Evolutionary conservation across 2,113 vertebrate genomes (phyloP).

Genomic region (Pleuronectes platessa): DNA sequence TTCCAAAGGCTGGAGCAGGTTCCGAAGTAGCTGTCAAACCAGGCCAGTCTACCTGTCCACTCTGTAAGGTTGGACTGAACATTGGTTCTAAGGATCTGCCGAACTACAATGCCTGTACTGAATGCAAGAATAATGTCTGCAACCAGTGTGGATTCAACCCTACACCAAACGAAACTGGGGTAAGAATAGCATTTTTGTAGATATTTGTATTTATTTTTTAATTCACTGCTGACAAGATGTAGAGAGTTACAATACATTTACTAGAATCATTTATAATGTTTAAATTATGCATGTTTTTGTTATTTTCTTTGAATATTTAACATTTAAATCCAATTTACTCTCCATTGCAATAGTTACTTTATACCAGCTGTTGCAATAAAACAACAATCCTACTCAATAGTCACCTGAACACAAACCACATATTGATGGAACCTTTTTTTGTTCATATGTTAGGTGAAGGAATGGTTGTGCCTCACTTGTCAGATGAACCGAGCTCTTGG

Average conservation of each 20-base stretch:
- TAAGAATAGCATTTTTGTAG: slow-evolving; percentile 53
- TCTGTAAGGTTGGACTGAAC: slow-evolving; percentile 91
- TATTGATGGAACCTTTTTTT: background rate
- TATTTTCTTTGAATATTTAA: background rate
- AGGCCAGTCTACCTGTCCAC: slow-evolving; percentile 81
- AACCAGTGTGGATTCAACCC: slow-evolving; percentile 96
- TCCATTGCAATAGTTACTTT: background rate
- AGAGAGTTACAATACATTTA: background rate
- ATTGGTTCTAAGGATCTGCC: slow-evolving; percentile 82
- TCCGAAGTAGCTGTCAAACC: slow-evolving; percentile 50
- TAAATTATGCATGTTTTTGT: background rate
- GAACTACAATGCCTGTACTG: slow-evolving; percentile 92
- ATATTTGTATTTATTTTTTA: background rate
- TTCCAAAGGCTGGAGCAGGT: slow-evolving; percentile 50
- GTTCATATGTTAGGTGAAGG: slow-evolving; percentile 69
- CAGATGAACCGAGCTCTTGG: slow-evolving; percentile 91
- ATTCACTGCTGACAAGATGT: slow-evolving; percentile 37
- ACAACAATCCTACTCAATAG: background rate
- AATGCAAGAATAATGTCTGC: slow-evolving; percentile 92
- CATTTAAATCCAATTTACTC: background rate
- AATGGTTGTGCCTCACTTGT: slow-evolving; percentile 97
- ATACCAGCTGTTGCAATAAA: background rate
- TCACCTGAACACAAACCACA: background rate
- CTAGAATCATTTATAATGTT: background rate
- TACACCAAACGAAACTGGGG: slow-evolving; percentile 83